Percentiles rank a stretch among this genome's conserved stretches.
Evolutionary conservation across 2,113 vertebrate species (phyloP).

Genomic region (Reinhardtius hippoglossoides): DNA sequence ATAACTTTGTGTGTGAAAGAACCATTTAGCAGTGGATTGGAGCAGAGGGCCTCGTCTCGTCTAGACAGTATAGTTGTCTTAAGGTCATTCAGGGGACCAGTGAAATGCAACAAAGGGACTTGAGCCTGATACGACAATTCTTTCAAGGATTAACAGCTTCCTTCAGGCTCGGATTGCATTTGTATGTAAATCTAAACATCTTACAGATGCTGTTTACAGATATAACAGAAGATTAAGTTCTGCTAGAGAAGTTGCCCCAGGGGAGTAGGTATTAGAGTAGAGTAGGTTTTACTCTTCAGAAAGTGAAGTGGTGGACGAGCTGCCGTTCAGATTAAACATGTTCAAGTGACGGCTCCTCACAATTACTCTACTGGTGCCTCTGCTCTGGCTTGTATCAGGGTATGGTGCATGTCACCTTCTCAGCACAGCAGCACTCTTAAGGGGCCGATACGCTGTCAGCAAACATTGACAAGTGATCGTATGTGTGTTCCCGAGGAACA

Average conservation of each 20-base stretch:
- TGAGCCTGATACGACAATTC: background rate
- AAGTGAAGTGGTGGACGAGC: slow-evolving; percentile 10
- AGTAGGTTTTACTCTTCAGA: slow-evolving; percentile 32
- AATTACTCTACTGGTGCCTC: slow-evolving; percentile 36
- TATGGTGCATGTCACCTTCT: slow-evolving; percentile 7
- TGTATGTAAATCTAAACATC: slow-evolving; percentile 32
- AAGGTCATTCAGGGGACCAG: background rate
- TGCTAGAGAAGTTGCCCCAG: background rate
- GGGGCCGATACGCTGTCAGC: slow-evolving; percentile 14
- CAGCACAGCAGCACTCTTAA: slow-evolving; percentile 4
- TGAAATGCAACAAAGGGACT: background rate
- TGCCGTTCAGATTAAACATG: background rate
- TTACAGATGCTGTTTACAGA: slow-evolving; percentile 11
- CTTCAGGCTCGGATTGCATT: background rate
- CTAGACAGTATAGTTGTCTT: background rate
- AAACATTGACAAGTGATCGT: background rate
- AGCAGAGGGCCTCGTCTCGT: background rate
- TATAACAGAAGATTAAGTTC: slow-evolving; percentile 22
- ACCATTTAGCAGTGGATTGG: too few relatives aligned
- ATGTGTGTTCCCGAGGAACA: background rate
- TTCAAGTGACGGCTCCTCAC: slow-evolving; percentile 39
- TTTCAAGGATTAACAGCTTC: slow-evolving; percentile 31
- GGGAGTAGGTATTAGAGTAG: background rate
- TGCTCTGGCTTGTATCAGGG: slow-evolving; percentile 10
- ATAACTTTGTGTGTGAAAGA: slow-evolving; percentile 4